Base-by-base conservation (phyloP, 2,797 vertebrate genomes). In the Enteromius trimaculatus region DNA sequence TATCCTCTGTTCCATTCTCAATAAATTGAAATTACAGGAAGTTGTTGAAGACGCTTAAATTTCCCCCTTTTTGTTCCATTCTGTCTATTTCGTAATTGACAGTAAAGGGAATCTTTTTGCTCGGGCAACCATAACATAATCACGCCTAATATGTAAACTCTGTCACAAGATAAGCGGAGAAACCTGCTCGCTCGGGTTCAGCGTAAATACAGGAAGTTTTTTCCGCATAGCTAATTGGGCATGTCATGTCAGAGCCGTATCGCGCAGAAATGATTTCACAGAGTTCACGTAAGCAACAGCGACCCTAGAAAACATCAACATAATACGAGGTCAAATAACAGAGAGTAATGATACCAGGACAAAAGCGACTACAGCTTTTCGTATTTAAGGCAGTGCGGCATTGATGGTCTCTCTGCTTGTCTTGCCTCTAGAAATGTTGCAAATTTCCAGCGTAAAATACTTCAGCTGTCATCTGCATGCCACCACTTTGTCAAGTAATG, bases 1-100 rank as follows among this genome's bases (percentile, higher is more conserved):
- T 97, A 95, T 96, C 96, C 96, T 97, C 96, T 95, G 96, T 97
- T 98, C 97, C 96, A 95, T 95, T 96, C 96, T 98, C 97, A 98
- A 98, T 98, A 98, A 97, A 98, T 98, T 92, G 95, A 96, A 98
- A 99, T 99, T 98, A 98, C 97, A 97, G 97, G 96, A 98, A 98
- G 97, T 98, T 97, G 96, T 97, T 97, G 95, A 94, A 96, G 96
- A 96, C 95, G 95, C 96, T 96, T 96, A 95, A 93, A 94, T 93
- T 93, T 89, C 90, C 88, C 92, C 93, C 96, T 95, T 95, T 96
- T 92, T 93, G 90, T 93, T 94, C 95, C 92, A 92, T 96, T 96
- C 95, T 95, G 96, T 94, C 95, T 95, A 93, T 91, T 91, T 89
- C 88, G 94, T 96, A 94, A 96, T 95, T 96, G 96, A 96, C 95